phyloP scores from a whole-genome alignment of 2,113 vertebrate genomes.

The Steatornis caripensis region DNA sequence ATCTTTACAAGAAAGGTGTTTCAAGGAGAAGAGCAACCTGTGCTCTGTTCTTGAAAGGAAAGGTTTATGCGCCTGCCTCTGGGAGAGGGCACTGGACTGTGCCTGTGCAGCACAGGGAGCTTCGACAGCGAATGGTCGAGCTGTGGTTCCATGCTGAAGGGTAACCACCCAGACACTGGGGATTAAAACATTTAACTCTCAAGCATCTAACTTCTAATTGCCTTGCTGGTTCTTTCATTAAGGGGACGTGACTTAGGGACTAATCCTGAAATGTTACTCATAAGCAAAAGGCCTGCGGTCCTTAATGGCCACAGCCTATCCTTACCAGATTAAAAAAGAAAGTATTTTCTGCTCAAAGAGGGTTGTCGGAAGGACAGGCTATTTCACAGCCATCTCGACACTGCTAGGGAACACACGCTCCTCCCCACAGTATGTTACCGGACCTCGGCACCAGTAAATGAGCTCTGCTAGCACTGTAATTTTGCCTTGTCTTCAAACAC shows the following conservation, averaged over 20 bases:
- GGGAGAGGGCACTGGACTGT: neutral
- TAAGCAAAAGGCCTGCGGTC: neutral
- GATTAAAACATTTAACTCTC: neutral
- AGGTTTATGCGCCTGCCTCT: neutral
- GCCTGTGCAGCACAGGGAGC: neutral
- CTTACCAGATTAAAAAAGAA: neutral
- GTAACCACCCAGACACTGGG: fast-evolving
- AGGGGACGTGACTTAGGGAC: fast-evolving
- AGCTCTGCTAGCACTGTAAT: neutral
- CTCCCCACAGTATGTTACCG: neutral
- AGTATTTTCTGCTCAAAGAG: neutral
- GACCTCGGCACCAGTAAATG: neutral
- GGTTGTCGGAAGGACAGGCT: neutral
- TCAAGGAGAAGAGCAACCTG: neutral
- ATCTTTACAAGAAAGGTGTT: neutral
- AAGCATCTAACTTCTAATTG: neutral
- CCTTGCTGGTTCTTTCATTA: neutral
- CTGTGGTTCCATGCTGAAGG: neutral
- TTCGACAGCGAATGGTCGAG: neutral
- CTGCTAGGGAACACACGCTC: neutral
- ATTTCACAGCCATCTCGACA: neutral
- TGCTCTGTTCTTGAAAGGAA: neutral
- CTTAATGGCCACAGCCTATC: neutral
- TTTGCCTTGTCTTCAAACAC: neutral
- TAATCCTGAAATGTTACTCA: neutral